Evolutionary conservation across 2,797 vertebrate genomes (phyloP).

Genomic region (Micromesistius poutassou): DNA sequence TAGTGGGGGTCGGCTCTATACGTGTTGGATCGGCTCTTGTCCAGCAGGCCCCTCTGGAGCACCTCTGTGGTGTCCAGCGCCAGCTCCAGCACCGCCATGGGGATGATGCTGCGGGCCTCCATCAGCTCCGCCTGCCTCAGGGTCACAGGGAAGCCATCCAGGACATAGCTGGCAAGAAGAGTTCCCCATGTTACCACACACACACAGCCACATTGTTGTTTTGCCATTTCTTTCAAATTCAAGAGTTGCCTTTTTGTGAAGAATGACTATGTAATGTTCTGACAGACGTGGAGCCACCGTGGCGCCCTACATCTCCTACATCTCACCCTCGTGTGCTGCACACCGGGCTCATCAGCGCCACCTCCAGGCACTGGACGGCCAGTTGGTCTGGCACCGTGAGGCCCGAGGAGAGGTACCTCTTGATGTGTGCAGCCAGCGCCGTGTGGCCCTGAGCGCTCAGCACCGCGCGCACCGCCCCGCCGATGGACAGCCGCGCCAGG

Average conservation of each 20-base stretch:
- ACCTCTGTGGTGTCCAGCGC: slow-evolving; percentile 81
- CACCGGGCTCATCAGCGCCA: slow-evolving; percentile 74
- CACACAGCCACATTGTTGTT: not conserved
- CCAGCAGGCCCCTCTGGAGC: slow-evolving; percentile 78
- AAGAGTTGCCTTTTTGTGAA: not conserved
- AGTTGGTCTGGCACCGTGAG: slow-evolving; percentile 82
- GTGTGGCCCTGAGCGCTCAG: slow-evolving; percentile 73
- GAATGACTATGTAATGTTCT: not conserved
- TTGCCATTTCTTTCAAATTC: not conserved
- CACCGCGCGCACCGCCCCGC: slow-evolving; percentile 75
- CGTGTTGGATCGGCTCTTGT: slow-evolving; percentile 79
- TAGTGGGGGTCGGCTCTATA: slow-evolving; percentile 47
- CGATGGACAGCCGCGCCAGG: slow-evolving; percentile 79
- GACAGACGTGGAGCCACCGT: not conserved
- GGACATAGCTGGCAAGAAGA: slow-evolving; percentile 76
- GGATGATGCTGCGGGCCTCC: slow-evolving; percentile 80
- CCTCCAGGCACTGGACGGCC: slow-evolving; percentile 82
- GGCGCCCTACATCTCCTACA: not conserved
- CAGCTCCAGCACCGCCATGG: slow-evolving; percentile 83
- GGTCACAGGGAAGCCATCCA: slow-evolving; percentile 91
- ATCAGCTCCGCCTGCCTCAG: slow-evolving; percentile 79
- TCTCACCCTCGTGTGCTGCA: slow-evolving; percentile 82
- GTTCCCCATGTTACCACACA: not conserved
- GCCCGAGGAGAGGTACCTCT: slow-evolving; percentile 78
- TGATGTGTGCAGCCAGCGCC: slow-evolving; percentile 74